Evolutionary conservation across 2,113 vertebrate species (phyloP).

Genomic region (Pipa parva): DNA sequence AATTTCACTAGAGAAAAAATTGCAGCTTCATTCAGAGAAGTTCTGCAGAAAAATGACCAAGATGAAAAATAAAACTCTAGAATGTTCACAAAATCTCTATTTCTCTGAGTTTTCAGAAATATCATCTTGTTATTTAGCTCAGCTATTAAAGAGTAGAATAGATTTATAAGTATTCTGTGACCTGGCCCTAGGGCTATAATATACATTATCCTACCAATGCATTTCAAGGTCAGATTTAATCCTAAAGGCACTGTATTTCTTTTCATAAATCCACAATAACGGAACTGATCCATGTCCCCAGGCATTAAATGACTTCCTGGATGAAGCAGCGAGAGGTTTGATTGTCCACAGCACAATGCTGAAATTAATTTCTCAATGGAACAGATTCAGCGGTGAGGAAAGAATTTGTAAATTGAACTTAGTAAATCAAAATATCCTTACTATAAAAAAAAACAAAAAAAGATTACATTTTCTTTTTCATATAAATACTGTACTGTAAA

Average conservation of each 20-base stretch:
- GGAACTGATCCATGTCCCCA: conserved; percentile 31
- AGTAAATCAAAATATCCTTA: conserved; percentile 4
- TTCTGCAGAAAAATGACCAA: no score
- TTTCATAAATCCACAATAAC: conserved; percentile 37
- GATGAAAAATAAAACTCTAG: no score
- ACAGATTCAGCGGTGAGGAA: conserved; percentile 25
- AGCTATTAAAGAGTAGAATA: not conserved
- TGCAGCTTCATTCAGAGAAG: no score
- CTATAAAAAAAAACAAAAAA: not conserved
- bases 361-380: conserved; percentile 33
- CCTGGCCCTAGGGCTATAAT: not conserved
- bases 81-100: no score
- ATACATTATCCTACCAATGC: not conserved
- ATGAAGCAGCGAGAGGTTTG: conserved; percentile 29
- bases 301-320: conserved; percentile 38
- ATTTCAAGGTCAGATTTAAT: conserved; percentile 38
- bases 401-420: conserved; percentile 24
- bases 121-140: no score
- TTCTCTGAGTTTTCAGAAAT: no score
- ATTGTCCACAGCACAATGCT: conserved; percentile 30
- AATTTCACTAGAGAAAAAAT: no score
- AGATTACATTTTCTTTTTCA: not conserved
- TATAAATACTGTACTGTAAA: not conserved
- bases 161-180: not conserved
- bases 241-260: conserved; percentile 22